Evolutionary conservation across 2,113 vertebrate genomes (phyloP).

Genomic region (Hippocampus comes): DNA sequence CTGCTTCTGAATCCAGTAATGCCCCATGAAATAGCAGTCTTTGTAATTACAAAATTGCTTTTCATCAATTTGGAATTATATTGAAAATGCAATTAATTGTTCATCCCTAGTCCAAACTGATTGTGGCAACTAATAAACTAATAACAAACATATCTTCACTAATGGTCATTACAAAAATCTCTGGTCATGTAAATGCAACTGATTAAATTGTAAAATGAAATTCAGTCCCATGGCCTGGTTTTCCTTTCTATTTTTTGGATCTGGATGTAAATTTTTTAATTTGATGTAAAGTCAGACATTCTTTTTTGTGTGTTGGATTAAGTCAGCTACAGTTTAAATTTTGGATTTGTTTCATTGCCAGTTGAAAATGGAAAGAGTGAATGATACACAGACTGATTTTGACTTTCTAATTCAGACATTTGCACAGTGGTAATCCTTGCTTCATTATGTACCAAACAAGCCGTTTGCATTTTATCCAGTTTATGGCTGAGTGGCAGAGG

Average conservation of each 20-base stretch:
- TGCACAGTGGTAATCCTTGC: constrained; percentile 37
- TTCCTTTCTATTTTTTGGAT: background rate
- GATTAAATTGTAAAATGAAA: background rate
- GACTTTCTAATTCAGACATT: background rate
- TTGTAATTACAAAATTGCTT: too few relatives aligned
- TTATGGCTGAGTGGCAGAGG: constrained; percentile 42
- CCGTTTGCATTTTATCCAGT: constrained; percentile 58
- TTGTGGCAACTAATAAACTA: too few relatives aligned
- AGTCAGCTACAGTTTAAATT: background rate
- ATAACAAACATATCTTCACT: too few relatives aligned
- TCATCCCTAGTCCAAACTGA: too few relatives aligned
- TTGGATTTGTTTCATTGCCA: background rate
- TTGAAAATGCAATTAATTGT: too few relatives aligned
- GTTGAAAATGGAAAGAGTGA: background rate
- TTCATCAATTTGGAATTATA: too few relatives aligned
- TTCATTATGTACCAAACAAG: constrained; percentile 33
- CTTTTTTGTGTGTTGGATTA: too few relatives aligned
- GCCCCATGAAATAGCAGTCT: too few relatives aligned
- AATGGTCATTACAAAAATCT: too few relatives aligned
- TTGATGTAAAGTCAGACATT: background rate
- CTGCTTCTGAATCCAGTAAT: too few relatives aligned
- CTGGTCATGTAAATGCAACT: background rate
- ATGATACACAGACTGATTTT: background rate
- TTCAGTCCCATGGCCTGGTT: background rate
- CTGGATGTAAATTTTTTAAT: background rate